These are phyloP conservation scores for Leistus spinibarbis DNA, from an alignment of 2,888 invertebrate genomes.

Conservation along the genomic window DNA sequence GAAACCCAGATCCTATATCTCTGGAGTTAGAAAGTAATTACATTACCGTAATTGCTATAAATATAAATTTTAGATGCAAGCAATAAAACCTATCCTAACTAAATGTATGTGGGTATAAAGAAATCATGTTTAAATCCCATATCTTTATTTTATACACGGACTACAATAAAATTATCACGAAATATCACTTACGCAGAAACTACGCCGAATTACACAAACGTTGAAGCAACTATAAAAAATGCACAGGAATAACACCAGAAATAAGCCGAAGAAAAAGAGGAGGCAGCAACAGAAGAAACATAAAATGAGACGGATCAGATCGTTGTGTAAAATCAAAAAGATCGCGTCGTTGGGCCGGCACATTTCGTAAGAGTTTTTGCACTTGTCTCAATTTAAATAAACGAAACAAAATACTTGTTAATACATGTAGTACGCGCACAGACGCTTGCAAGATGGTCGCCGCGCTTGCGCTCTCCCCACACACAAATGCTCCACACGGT, in stretches of 20 bases:
- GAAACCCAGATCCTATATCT: too few species aligned
- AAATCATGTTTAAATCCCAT: too few species aligned
- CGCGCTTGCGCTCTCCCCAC: neutral
- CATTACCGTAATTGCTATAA: too few species aligned
- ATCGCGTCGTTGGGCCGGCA: slow-evolving; percentile 10
- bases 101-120: too few species aligned
- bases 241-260: neutral
- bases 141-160: too few species aligned
- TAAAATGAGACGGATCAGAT: neutral
- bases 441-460: neutral
- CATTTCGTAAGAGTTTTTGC: slow-evolving; percentile 20
- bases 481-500: neutral
- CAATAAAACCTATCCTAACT: too few species aligned
- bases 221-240: neutral
- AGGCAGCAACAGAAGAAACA: neutral
- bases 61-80: too few species aligned
- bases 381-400: slow-evolving; percentile 37
- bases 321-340: slow-evolving; percentile 14
- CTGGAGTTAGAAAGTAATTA: too few species aligned
- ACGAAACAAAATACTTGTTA: slow-evolving; percentile 34
- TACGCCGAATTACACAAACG: neutral
- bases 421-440: slow-evolving; percentile 1
- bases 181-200: too few species aligned
- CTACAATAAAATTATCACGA: too few species aligned
- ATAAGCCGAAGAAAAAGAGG: neutral